Percentiles rank a stretch among this genome's conserved stretches.
These are phyloP conservation scores for Synergus umbraculus DNA, from an alignment of 2,888 invertebrate genomes.

Conservation along the genomic window DNA sequence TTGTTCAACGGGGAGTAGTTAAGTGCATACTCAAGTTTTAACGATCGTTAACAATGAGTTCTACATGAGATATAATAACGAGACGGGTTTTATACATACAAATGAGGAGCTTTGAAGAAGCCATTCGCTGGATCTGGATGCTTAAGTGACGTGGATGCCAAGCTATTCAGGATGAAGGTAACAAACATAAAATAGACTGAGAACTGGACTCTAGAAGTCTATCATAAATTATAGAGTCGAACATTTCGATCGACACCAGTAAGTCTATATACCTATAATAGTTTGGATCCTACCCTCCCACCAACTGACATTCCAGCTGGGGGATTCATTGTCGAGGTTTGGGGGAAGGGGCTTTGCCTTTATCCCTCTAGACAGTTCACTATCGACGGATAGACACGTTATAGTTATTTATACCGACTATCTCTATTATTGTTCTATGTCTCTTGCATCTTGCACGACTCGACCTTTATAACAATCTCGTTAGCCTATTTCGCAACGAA, in stretches of 20 bases:
- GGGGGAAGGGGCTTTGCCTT: constrained; percentile 8
- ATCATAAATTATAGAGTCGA: constrained; percentile 3
- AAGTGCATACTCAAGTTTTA: constrained; percentile 43
- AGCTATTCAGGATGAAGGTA: constrained; percentile 35
- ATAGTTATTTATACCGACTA: constrained; percentile 38
- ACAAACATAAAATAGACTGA: constrained; percentile 2
- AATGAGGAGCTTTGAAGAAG: constrained; percentile 42
- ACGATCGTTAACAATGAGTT: constrained; percentile 49
- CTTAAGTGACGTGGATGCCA: constrained; percentile 17
- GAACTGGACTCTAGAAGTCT: neutral
- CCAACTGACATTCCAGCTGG: constrained; percentile 10
- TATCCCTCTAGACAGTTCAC: constrained; percentile 20
- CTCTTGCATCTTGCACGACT: neutral
- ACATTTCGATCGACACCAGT: constrained; percentile 16
- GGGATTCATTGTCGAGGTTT: constrained; percentile 6
- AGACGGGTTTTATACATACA: constrained; percentile 43
- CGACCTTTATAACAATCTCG: neutral
- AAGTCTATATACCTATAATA: neutral
- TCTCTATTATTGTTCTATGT: constrained; percentile 38
- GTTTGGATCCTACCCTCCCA: constrained; percentile 15
- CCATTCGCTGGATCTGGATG: constrained; percentile 12
- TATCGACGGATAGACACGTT: constrained; percentile 41
- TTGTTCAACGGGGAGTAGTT: constrained; percentile 37
- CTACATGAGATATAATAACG: constrained; percentile 45
- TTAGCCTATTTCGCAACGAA: neutral